Base-by-base conservation (phyloP, 2,113 vertebrate genomes). In the Lethenteron camtschaticum region DNA sequence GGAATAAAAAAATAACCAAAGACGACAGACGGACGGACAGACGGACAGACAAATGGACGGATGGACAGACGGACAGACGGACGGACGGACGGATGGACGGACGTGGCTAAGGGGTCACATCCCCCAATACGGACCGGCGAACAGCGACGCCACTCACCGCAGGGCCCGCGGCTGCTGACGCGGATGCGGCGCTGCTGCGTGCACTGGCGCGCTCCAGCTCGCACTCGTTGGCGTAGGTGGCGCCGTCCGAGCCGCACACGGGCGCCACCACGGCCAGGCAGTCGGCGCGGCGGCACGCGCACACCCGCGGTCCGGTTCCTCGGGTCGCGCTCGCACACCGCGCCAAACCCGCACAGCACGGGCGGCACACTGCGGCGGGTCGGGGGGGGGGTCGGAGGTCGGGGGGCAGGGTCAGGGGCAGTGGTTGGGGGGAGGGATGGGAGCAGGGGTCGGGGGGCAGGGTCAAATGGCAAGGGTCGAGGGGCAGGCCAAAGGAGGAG, bases 201-300 rank as follows among this genome's bases (percentile, higher is more conserved):
- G 81, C 94, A 96, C 80, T 97, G 91, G 90, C 86, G 55, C 85
- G 82, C 73, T 90, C 87, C 74, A 97, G 83, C 80, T 97, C 91
- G 1, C 94, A 97, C 81, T 95, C 89, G 1, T 89, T 97, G 78
- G 86, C 85, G 79, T 97, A 96, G 72, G 94, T 96, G 73, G 89
- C 90, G 1, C 85, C 86, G 56, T 97, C 91, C 0, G 91, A 95
- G 69, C 91, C 94, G 0, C 94, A 96, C 56, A 96, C 90, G 0
- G 94, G 94, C 0, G 90, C 89, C 78, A 96, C 91, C 77, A 91
- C 79, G 0, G 79, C 75, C 0, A 88, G 82, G 57, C 91, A 97
- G 0, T 75, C 59, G 0, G 77, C 74, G 77, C 81, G 87, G 78
- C 85, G 87, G 76, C 94, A 97, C 69, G 92, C 80, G 0, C 94